These are phyloP conservation scores for Neomicropteryx cornuta DNA, from an alignment of 1,140 invertebrate species.

Conservation along the genomic window DNA sequence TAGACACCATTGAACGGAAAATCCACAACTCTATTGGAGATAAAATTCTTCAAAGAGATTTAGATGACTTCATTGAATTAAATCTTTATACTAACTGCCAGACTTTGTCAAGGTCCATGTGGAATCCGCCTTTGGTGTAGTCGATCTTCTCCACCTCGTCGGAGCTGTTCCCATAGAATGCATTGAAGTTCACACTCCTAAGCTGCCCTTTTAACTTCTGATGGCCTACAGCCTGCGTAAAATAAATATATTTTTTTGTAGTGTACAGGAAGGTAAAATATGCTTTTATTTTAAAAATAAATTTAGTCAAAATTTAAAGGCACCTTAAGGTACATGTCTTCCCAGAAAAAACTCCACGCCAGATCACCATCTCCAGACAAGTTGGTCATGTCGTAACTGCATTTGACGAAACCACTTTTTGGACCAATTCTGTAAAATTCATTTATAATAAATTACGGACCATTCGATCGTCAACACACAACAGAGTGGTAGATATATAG, in stretches of 20 bases:
- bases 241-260: background rate
- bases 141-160: constrained; percentile 15
- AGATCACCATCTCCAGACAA: constrained; percentile 32
- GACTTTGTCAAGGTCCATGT: constrained; percentile 30
- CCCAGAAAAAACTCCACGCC: constrained; percentile 33
- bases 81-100: constrained; percentile 29
- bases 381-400: constrained; percentile 30
- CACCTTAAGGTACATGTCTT: constrained; percentile 33
- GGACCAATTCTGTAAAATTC: constrained; percentile 28
- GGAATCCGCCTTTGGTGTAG: constrained; percentile 28
- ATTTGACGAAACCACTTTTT: constrained; percentile 31
- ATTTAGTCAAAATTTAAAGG: too few species aligned
- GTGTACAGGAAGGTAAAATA: too few species aligned
- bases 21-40: too few species aligned
- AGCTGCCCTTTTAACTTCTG: constrained; percentile 24
- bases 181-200: constrained; percentile 30
- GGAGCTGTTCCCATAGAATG: constrained; percentile 29
- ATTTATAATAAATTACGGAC: too few species aligned
- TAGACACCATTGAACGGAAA: too few species aligned
- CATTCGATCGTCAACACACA: too few species aligned
- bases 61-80: too few species aligned
- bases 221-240: constrained; percentile 25
- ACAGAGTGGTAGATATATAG: too few species aligned
- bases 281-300: background rate
- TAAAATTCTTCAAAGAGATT: too few species aligned